These are phyloP conservation scores for Anser brachyrhynchus DNA, from an alignment of 2,113 vertebrate genomes.

Conservation along the genomic window DNA sequence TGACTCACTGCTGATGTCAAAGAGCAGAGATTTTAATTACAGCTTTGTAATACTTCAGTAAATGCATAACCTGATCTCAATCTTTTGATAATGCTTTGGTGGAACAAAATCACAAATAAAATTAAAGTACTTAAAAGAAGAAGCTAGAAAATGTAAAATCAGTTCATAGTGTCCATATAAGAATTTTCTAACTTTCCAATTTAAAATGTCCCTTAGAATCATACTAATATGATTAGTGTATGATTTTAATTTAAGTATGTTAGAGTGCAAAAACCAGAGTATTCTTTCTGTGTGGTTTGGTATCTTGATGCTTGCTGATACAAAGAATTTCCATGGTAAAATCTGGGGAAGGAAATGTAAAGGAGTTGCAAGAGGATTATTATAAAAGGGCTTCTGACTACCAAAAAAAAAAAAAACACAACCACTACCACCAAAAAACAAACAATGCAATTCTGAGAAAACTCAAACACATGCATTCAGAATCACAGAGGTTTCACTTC, in stretches of 20 bases:
- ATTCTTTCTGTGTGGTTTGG: not conserved
- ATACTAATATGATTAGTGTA: not conserved
- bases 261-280: not conserved
- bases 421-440: too few relatives aligned
- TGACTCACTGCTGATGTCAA: not conserved
- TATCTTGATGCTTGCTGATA: not conserved
- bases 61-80: constrained; percentile 24
- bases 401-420: too few relatives aligned
- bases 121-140: constrained; percentile 47
- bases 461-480: not conserved
- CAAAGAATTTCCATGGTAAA: not conserved
- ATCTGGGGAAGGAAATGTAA: not conserved
- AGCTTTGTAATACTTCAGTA: not conserved
- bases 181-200: not conserved
- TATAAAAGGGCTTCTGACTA: not conserved
- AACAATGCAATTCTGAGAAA: not conserved
- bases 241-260: constrained; percentile 41
- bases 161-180: not conserved
- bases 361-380: not conserved
- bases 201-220: not conserved
- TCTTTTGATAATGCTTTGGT: constrained; percentile 20
- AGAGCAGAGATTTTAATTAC: constrained; percentile 51
- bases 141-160: constrained; percentile 39
- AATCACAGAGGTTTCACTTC: not conserved
- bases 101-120: constrained; percentile 50